These are phyloP conservation scores for Phymorhynchus buccinoides DNA, from an alignment of 1,140 invertebrate species.

Conservation along the genomic window DNA sequence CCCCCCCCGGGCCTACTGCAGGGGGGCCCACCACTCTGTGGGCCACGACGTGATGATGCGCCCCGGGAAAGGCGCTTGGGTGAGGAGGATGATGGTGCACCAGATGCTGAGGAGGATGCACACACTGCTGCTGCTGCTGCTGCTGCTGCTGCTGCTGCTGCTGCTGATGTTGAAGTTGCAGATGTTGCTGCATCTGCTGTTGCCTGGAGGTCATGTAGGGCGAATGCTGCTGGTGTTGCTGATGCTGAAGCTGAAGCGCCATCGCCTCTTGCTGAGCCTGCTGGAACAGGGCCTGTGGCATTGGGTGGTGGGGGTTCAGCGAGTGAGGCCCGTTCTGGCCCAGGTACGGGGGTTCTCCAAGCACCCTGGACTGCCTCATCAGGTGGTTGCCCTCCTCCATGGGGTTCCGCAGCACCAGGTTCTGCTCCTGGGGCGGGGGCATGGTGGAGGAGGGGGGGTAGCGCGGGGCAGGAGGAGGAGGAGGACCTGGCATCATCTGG, in stretches of 20 bases:
- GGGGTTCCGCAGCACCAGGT: constrained; percentile 28
- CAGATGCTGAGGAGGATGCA: background rate
- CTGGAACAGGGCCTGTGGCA: background rate
- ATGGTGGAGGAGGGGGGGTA: background rate
- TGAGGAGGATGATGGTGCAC: constrained; percentile 5
- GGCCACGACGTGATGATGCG: too few species aligned
- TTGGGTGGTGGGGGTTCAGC: background rate
- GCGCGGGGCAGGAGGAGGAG: background rate
- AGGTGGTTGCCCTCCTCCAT: constrained; percentile 26
- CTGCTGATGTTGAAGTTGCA: constrained; percentile 28
- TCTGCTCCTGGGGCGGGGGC: background rate
- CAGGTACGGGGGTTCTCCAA: background rate
- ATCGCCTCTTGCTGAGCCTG: constrained; percentile 3
- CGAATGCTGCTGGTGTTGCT: constrained; percentile 20
- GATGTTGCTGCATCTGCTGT: constrained; percentile 6
- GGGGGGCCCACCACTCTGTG: too few species aligned
- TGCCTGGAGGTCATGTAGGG: background rate
- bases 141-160: background rate
- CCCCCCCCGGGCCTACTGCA: too few species aligned
- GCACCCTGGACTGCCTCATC: background rate
- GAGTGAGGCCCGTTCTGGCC: background rate
- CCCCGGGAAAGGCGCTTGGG: too few species aligned
- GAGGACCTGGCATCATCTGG: background rate
- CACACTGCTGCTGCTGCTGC: background rate
- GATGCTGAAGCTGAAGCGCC: background rate